phyloP scores from a whole-genome alignment of 2,888 invertebrate genomes.

The Pachycephus smyrnensis region DNA sequence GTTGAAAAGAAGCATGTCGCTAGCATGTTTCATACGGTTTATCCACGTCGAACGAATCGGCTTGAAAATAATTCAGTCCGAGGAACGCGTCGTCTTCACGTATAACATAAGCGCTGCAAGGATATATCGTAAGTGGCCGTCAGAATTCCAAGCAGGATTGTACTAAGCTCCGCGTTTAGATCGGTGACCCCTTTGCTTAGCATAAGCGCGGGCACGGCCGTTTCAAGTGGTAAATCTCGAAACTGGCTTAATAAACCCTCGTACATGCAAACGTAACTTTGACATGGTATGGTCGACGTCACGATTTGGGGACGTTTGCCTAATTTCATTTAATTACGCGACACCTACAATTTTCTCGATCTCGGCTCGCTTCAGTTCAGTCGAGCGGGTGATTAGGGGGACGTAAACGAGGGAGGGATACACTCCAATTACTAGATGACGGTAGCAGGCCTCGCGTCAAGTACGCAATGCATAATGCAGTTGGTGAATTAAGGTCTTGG shows the following conservation, averaged over 20 bases:
- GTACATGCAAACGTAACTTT: neutral
- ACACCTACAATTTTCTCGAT: neutral
- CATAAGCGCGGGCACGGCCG: neutral
- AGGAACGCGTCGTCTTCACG: neutral
- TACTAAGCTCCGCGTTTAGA: neutral
- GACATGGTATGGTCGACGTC: no score
- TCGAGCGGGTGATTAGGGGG: neutral
- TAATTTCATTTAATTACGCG: slow-evolving; percentile 20
- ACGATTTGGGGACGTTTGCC: neutral
- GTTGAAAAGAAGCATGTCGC: neutral
- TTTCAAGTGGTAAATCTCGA: slow-evolving; percentile 7
- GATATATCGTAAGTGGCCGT: neutral
- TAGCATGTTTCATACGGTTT: neutral
- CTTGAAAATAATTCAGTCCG: neutral
- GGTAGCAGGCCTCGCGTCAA: neutral
- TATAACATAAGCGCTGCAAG: neutral
- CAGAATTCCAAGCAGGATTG: neutral
- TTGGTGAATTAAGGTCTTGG: neutral
- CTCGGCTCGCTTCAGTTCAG: neutral
- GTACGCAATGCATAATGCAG: neutral
- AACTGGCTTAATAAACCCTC: slow-evolving; percentile 12
- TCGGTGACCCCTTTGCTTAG: neutral
- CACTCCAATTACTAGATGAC: neutral
- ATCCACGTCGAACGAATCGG: neutral
- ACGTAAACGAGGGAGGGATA: neutral